A percentile compares a stretch with the other conserved stretches of the same genome.
phyloP scores from a whole-genome alignment of 2,797 vertebrate genomes.

The Jordanella pulchra region DNA sequence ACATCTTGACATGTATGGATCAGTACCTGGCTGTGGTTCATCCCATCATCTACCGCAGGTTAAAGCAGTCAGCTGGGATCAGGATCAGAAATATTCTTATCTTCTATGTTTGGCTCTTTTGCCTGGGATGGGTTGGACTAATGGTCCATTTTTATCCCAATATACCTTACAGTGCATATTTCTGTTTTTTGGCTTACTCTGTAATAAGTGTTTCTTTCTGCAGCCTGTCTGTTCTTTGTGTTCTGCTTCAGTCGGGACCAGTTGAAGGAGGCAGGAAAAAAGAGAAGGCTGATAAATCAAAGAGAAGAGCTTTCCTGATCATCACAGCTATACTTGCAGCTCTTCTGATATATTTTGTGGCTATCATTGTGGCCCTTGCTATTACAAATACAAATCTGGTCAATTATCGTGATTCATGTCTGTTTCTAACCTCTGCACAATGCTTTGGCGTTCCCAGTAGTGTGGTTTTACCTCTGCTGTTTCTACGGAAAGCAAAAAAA shows the following conservation, averaged over 20 bases:
- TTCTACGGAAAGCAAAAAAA: background rate
- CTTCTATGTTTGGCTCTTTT: background rate
- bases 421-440: fast-evolving
- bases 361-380: fast-evolving
- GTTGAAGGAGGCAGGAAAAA: background rate
- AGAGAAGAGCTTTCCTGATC: slow-evolving; percentile 3
- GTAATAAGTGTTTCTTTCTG: background rate
- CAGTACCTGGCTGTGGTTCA: slow-evolving; percentile 12
- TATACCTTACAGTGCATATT: background rate
- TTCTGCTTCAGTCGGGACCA: background rate
- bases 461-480: slow-evolving; percentile 8
- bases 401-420: fast-evolving
- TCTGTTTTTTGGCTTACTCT: background rate
- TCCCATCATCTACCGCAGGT: background rate
- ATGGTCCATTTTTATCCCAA: fast-evolving
- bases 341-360: background rate
- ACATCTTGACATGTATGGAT: slow-evolving; percentile 7
- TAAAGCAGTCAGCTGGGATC: background rate
- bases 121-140: background rate
- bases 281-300: background rate
- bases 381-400: background rate
- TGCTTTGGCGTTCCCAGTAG: background rate
- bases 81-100: slow-evolving; percentile 6
- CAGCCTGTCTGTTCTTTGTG: slow-evolving; percentile 15
- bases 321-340: slow-evolving; percentile 5